Percentiles rank a stretch among this genome's conserved stretches.
Evolutionary conservation across 2,888 invertebrate genomes (phyloP).

Genomic region (Acleris holmiana): DNA sequence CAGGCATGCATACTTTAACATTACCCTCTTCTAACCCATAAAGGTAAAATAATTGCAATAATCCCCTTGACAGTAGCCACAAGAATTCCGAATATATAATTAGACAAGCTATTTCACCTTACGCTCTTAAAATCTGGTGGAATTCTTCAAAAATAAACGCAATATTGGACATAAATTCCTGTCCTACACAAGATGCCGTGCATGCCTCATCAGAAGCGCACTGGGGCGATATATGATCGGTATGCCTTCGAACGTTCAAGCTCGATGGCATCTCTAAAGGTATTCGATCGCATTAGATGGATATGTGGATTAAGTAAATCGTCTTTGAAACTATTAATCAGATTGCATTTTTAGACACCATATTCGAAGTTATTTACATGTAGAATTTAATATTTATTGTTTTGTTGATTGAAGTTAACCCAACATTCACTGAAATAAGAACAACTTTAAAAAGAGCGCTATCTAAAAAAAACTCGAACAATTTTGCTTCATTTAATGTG

Average conservation of each 20-base stretch:
- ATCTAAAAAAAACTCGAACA: too few relatives aligned
- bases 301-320: constrained; percentile 7
- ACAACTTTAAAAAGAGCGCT: too few relatives aligned
- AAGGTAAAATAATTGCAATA: not conserved
- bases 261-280: constrained; percentile 36
- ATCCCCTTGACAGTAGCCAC: not conserved
- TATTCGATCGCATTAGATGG: constrained; percentile 6
- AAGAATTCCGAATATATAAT: not conserved
- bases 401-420: too few relatives aligned
- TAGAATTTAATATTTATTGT: too few relatives aligned
- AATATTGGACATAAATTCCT: constrained; percentile 38
- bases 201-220: constrained; percentile 45
- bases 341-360: too few relatives aligned
- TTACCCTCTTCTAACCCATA: too few relatives aligned
- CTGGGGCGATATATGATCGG: constrained; percentile 54
- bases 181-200: constrained; percentile 43
- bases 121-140: not conserved
- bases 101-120: not conserved
- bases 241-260: constrained; percentile 55
- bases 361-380: too few relatives aligned
- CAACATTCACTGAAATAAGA: too few relatives aligned
- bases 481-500: too few relatives aligned
- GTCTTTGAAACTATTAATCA: not conserved
- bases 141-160: not conserved
- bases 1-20: too few relatives aligned